phyloP scores from a whole-genome alignment of 2,888 invertebrate species.

The Rosalia funebris region DNA sequence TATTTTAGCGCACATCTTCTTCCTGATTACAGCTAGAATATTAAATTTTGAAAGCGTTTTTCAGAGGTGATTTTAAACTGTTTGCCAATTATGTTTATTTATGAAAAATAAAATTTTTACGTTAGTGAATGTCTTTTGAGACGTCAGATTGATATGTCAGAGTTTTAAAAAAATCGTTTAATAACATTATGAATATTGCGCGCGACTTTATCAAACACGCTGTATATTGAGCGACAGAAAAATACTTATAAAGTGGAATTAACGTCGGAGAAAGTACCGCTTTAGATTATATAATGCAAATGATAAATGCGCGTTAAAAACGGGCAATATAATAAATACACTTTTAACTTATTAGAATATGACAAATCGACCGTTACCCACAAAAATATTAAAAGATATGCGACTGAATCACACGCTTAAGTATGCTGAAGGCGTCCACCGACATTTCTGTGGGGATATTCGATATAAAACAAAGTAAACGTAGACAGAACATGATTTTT shows the following conservation, averaged over 20 bases:
- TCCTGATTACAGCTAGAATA: too few species aligned
- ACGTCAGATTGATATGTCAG: too few species aligned
- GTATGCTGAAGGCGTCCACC: not conserved
- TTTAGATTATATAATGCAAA: not conserved
- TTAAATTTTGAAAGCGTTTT: too few species aligned
- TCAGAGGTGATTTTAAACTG: too few species aligned
- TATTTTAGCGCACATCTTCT: too few species aligned
- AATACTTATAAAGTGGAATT: not conserved
- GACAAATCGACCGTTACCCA: constrained; percentile 15
- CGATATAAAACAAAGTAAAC: constrained; percentile 12
- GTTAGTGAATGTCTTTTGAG: too few species aligned
- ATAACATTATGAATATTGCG: too few species aligned
- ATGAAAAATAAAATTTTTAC: too few species aligned
- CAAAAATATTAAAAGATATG: constrained; percentile 3
- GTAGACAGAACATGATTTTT: constrained; percentile 15
- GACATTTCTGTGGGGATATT: constrained; percentile 7
- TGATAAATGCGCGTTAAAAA: constrained; percentile 1
- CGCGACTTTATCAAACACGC: too few species aligned
- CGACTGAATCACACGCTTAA: not conserved
- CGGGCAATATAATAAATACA: constrained; percentile 1
- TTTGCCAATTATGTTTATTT: too few species aligned
- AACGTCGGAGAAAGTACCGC: not conserved
- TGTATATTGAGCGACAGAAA: too few species aligned
- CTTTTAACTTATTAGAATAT: constrained; percentile 8
- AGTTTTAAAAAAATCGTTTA: too few species aligned